These are phyloP conservation scores for Pecten maximus DNA, from an alignment of 2,888 invertebrate genomes.

Conservation along the genomic window DNA sequence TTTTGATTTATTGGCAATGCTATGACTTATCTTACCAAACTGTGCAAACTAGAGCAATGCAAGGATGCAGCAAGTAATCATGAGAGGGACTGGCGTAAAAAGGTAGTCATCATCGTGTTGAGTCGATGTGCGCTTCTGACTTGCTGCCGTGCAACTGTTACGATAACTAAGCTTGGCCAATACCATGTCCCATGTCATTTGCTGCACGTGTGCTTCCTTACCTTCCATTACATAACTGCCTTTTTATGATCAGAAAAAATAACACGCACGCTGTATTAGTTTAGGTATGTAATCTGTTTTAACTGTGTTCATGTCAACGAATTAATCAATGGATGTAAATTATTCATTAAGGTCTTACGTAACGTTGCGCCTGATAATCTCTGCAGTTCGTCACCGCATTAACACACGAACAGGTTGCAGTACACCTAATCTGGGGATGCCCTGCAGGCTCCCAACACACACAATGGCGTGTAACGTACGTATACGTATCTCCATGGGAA, in stretches of 20 bases:
- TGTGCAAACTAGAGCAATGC: no score
- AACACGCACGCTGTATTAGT: background rate
- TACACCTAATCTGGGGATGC: background rate
- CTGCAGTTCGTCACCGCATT: conserved; percentile 13
- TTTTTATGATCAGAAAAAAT: background rate
- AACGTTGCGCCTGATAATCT: conserved; percentile 20
- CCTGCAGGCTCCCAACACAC: background rate
- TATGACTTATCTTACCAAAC: no score
- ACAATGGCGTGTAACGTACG: background rate
- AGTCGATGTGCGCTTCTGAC: no score
- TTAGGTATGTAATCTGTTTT: conserved; percentile 35
- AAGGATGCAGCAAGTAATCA: no score
- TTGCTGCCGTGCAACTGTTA: background rate
- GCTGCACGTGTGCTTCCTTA: background rate
- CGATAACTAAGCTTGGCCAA: background rate
- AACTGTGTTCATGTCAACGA: conserved; percentile 30
- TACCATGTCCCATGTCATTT: background rate
- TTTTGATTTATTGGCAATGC: no score
- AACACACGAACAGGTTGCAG: conserved; percentile 1
- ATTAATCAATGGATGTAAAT: conserved; percentile 23
- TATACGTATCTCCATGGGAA: conserved; percentile 6
- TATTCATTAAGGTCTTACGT: conserved; percentile 27
- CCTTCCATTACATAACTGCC: background rate
- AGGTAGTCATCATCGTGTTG: no score
- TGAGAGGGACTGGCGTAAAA: no score